Conservation (phyloP, 2,888 invertebrate genomes). For the Siphonodentalium dalli region DNA sequence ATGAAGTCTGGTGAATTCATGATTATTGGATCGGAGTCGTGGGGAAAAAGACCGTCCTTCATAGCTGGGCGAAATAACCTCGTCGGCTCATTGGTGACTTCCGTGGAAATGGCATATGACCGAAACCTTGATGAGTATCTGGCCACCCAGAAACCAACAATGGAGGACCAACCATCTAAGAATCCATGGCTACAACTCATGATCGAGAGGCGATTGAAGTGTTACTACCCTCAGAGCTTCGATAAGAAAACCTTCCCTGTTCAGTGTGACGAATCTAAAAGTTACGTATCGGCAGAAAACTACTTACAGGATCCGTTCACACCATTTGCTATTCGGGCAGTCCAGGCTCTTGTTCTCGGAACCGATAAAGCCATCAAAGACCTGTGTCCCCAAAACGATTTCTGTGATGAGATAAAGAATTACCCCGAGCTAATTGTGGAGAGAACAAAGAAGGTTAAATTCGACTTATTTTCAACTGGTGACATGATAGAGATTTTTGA, state of each 20-base stretch:
- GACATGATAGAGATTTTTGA: conserved; percentile 5
- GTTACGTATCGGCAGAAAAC: neutral
- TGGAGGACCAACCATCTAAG: neutral
- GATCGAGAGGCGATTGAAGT: conserved; percentile 3
- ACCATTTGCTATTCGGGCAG: conserved; percentile 12
- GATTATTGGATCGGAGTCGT: conserved; percentile 33
- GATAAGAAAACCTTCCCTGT: conserved; percentile 8
- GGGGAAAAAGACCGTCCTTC: conserved; percentile 14
- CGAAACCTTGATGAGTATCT: conserved; percentile 5
- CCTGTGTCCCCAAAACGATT: conserved; percentile 3
- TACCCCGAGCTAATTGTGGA: neutral
- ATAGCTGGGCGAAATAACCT: conserved; percentile 8
- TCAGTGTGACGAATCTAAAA: neutral
- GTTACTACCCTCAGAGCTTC: conserved; percentile 13
- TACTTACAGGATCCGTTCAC: conserved; percentile 13
- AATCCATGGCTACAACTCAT: conserved; percentile 14
- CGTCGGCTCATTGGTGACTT: conserved; percentile 22
- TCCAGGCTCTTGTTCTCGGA: conserved; percentile 11
- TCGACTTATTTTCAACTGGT: conserved; percentile 4
- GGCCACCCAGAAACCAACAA: neutral
- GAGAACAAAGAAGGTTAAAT: neutral
- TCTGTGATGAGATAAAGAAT: conserved; percentile 9
- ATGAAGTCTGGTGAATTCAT: conserved; percentile 27
- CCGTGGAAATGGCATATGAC: conserved; percentile 5
- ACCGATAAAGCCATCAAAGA: conserved; percentile 5